Base-by-base conservation (phyloP, 2,888 invertebrate species). In the Branchipolynoe longqiensis region DNA sequence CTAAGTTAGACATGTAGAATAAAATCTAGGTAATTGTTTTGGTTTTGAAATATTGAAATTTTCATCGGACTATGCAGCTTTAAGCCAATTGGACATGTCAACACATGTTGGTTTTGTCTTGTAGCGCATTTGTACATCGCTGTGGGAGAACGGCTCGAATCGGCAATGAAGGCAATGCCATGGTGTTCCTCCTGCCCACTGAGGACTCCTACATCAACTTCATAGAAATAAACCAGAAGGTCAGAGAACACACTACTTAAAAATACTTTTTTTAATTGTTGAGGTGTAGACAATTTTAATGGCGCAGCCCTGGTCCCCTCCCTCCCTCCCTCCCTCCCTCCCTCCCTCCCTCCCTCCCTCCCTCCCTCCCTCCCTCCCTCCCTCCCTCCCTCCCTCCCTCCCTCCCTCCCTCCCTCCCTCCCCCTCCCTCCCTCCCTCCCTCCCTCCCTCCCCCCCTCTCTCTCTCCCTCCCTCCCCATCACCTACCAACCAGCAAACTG, bases 111-210 rank as follows among this genome's bases (percentile, higher is more conserved):
- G n/a, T n/a, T 31, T 28, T 62, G 25, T 64, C 25, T 83, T 86
- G n/a, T 88, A 93, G 93, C 56, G 96, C 97, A 85, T 98, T 99
- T 94, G 98, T 99, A 0, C 99, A 99, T 94, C 96, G 99, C 85
- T 96, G 97, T 91, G 99, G 99, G 0, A 95, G 99, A 89, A 97
- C 99, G 22, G 99, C 98, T 0, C 95, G 99, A 22, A 97, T 97
- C 90, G 99, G 98, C 0, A 96, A 96, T 36, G 94, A 95, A 40
- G 99, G 99, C 0, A 96, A 96, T 90, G 97, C 99, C 0, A 93
- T 99, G 33, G 95, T 99, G 12, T 96, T 99, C 62, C 94, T 99
- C 4, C 94, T 97, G 87, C 96, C 97, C 0, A 95, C 95, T 2
- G 99, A 99, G 94, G 97, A 97, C 91, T 95, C 97, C 0, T 99